Evolutionary conservation across 2,888 invertebrate species (phyloP), one percentile per base, ranked within the genome.

Genomic region (Sarcophaga caerulescens): DNA sequence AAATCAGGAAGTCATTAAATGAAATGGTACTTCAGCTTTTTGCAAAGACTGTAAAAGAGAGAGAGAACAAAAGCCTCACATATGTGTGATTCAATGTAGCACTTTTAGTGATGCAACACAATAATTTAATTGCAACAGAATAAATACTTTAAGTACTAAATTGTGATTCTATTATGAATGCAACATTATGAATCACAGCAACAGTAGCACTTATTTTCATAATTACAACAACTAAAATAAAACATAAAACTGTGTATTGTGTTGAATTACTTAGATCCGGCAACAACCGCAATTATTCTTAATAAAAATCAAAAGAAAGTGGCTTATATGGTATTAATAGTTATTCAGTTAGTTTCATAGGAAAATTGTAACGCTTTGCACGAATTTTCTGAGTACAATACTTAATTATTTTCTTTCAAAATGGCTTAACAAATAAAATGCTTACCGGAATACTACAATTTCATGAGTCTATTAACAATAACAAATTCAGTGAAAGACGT

Each of bases 1-100:
- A 69, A 69, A 70, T 79, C 63, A 79, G 68, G 69, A 79, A 79
- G 35, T 74, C 74, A 84, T 84, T 84, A 70, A 79, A 70, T 45
- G 25, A 59, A 79, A 69, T 74, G 68, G 21, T 69, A 63, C 78
- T 75, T 84, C 25, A 25, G 23, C 23, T 14, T 4, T 35, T 35
- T 35, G 8, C 8, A 35, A 35, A 35, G 3, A 25, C 52, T 14
- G 52, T 2, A 66, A 60, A 78, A 17, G n/a, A n/a, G n/a, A 63
- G 17, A 35, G 11, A 63, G 35, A 63, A 70, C 4, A 52, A 57
- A 63, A 59, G 47, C 52, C 14, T 17, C 14, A 45, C 57, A 66
- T 47, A 35, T 69, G 19, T 65, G 21, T 59, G 19, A 47, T 44
- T 74, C 57, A 84, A 68, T 74, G 45, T 35, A 65, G 19, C 74